phyloP scores from a whole-genome alignment of 1,140 invertebrate genomes.

The Lordiphosa collinella region DNA sequence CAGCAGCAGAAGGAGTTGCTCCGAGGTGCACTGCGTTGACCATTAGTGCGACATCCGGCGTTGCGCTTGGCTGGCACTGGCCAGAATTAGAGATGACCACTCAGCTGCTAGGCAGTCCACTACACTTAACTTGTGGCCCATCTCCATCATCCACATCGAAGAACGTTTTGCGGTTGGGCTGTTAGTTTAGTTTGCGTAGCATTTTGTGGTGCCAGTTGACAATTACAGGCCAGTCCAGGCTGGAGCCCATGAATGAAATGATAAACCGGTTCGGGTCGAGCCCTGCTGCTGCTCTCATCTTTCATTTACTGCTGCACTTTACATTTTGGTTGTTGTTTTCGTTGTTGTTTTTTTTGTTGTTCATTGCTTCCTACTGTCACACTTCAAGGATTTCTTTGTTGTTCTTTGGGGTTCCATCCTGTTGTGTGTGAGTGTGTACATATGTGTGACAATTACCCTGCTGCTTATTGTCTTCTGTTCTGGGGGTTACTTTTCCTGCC shows the following conservation, averaged over 20 bases:
- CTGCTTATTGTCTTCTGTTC: conserved; percentile 35
- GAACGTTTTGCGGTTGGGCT: conserved; percentile 67
- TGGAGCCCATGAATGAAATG: conserved; percentile 69
- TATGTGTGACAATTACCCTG: conserved; percentile 69
- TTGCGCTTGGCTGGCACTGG: conserved; percentile 51
- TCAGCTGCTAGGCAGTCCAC: conserved; percentile 20
- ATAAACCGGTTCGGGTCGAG: conserved; percentile 55
- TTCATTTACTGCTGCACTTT: conserved; percentile 69
- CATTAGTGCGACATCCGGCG: conserved; percentile 79
- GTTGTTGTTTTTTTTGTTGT: conserved; percentile 15
- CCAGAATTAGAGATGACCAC: conserved; percentile 46
- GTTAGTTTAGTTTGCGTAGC: conserved; percentile 77
- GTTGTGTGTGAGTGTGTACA: conserved; percentile 27
- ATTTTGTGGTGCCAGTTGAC: conserved; percentile 68
- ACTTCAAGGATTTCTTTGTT: conserved; percentile 78
- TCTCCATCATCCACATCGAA: conserved; percentile 21
- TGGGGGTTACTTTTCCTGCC: conserved; percentile 31
- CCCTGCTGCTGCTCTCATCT: conserved; percentile 53
- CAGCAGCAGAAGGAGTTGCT: conserved; percentile 7
- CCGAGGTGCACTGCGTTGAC: conserved; percentile 48
- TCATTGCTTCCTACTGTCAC: conserved; percentile 70
- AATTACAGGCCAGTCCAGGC: conserved; percentile 51
- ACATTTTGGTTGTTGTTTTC: conserved; percentile 11
- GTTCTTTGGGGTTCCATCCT: conserved; percentile 39
- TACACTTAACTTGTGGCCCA: conserved; percentile 65